Base-by-base conservation (phyloP, 2,888 invertebrate genomes). In the Pasiphila rectangulata region DNA sequence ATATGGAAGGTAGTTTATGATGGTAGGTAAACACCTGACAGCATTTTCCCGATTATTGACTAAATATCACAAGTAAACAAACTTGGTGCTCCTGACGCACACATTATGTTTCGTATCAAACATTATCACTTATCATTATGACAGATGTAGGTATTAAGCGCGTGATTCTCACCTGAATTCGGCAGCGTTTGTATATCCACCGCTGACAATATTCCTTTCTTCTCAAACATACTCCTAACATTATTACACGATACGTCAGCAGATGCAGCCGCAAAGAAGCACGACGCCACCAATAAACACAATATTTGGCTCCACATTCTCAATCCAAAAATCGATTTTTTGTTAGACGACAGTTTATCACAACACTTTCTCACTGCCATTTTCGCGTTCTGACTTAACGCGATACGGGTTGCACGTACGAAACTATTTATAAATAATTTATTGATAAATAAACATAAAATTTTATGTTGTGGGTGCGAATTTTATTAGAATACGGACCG, bases 271-370 rank as follows among this genome's bases (percentile, higher is more conserved):
- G 74, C 73, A 62, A 87, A 65, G 58, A 79, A 74, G 72, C 78
- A 78, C 62, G 75, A 73, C 67, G 79, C 69, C 69, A 84, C 73
- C 67, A 83, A 64, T 75, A 85, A 77, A 83, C 75, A 83, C 72
- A 86, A 72, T 76, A 84, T 82, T 83, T 79, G 79, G 75, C 74
- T 80, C 69, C 69, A 69, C 80, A 84, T 82, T 79, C 79, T 76
- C 72, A 81, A 82, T 77, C 83, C 82, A 62, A 83, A 81, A 88
- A 88, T 88, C 87, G 88, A 88, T 88, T 87, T 87, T 83, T 83
- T 83, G 79, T 79, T 81, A 75, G 75, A 72, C 75, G 83, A 82
- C 83, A 82, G 79, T 84, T 82, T 79, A 73, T 69, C 84, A 86
- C 81, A 76, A 84, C 83, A 85, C 87, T 79, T 75, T 78, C 78